Evolutionary conservation across 2,797 vertebrate genomes (phyloP).

Genomic region (Pipistrellus nathusii): DNA sequence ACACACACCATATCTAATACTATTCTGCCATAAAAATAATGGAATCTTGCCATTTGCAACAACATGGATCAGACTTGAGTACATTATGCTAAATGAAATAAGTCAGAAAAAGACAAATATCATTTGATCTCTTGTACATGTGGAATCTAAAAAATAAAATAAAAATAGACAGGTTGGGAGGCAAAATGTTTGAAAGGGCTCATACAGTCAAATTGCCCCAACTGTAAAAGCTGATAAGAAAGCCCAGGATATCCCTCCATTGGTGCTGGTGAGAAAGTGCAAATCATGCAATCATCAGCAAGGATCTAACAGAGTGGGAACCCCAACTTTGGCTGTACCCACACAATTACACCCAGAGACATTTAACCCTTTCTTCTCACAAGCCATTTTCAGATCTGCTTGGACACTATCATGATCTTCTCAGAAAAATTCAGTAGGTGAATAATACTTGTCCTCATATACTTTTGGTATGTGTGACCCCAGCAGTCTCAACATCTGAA

Average conservation of each 20-base stretch:
- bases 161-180: neutral
- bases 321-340: neutral
- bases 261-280: neutral
- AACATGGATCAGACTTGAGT: neutral
- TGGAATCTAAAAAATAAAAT: neutral
- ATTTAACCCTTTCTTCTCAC: neutral
- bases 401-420: neutral
- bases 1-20: neutral
- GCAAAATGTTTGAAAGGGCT: neutral
- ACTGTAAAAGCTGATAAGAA: neutral
- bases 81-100: neutral
- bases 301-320: neutral
- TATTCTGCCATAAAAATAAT: neutral
- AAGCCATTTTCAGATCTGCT: neutral
- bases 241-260: neutral
- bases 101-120: neutral
- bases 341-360: neutral
- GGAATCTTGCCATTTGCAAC: neutral
- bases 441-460: neutral
- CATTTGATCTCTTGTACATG: neutral
- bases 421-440: neutral
- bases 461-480: neutral
- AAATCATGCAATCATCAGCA: neutral
- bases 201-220: neutral
- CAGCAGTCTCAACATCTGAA: neutral